Conservation (phyloP, 2,797 vertebrate genomes). For the Glyptemys insculpta region DNA sequence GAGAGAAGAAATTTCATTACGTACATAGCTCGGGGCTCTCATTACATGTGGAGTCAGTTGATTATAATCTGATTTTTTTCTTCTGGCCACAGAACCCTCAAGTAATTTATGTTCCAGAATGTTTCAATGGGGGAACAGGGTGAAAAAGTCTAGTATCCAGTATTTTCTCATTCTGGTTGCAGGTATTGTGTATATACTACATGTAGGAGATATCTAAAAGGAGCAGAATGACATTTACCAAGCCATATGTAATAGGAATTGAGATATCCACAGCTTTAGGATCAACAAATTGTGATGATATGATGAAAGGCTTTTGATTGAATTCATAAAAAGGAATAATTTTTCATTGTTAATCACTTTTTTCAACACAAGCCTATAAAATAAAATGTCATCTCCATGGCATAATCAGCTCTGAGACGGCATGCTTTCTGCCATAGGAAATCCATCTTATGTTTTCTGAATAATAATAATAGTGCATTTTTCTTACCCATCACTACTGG, state of each 20-base stretch:
- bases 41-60: neutral
- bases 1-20: conserved; percentile 23
- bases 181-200: neutral
- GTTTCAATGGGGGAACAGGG: conserved; percentile 20
- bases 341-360: neutral
- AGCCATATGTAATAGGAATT: neutral
- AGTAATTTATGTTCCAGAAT: conserved; percentile 23
- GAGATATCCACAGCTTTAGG: neutral
- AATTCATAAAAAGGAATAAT: neutral
- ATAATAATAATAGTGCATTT: neutral
- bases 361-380: neutral
- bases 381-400: neutral
- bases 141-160: neutral
- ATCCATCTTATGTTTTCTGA: neutral
- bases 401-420: neutral
- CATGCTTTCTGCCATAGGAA: neutral
- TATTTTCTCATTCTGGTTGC: neutral
- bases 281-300: neutral
- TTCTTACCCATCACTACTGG: neutral
- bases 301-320: neutral
- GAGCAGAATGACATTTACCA: neutral
- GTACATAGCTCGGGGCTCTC: neutral
- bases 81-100: neutral
- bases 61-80: neutral
- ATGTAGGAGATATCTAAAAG: neutral